phyloP scores from a whole-genome alignment of 2,888 invertebrate species.

The Iphiclides podalirius region DNA sequence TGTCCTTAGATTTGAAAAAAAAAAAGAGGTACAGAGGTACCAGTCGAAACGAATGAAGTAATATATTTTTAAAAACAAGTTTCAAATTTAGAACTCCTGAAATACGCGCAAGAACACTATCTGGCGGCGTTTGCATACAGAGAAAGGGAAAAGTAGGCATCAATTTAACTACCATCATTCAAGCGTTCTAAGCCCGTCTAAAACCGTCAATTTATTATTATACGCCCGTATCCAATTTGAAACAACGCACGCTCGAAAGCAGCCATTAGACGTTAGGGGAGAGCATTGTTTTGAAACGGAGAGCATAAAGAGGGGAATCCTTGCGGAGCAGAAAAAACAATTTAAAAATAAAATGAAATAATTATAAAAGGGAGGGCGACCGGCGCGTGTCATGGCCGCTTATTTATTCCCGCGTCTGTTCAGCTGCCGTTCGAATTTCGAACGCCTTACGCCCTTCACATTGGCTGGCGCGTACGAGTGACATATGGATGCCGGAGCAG shows the following conservation, averaged over 20 bases:
- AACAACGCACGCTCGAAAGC: constrained; percentile 74
- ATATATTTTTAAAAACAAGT: not conserved
- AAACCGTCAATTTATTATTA: constrained; percentile 79
- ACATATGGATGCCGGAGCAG: constrained; percentile 57
- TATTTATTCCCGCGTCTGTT: constrained; percentile 66
- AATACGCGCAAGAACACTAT: not conserved
- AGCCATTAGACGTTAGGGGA: constrained; percentile 44
- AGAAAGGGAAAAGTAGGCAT: constrained; percentile 48
- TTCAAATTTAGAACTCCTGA: not conserved
- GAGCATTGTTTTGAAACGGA: constrained; percentile 67
- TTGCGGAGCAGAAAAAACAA: constrained; percentile 75
- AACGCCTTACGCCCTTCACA: constrained; percentile 40
- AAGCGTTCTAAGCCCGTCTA: constrained; percentile 66
- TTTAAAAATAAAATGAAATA: constrained; percentile 80
- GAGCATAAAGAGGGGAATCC: constrained; percentile 68
- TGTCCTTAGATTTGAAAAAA: too few relatives aligned
- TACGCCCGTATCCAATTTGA: constrained; percentile 80
- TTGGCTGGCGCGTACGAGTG: constrained; percentile 42
- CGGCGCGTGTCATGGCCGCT: constrained; percentile 71
- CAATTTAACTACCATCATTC: constrained; percentile 78
- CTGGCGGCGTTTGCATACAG: not conserved
- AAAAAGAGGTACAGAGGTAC: too few relatives aligned
- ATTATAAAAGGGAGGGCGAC: constrained; percentile 74
- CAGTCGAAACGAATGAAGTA: too few relatives aligned
- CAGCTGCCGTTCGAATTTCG: constrained; percentile 72